Percentiles rank a stretch among this genome's conserved stretches.
phyloP scores from a whole-genome alignment of 2,888 invertebrate genomes.

The Nomada flava region DNA sequence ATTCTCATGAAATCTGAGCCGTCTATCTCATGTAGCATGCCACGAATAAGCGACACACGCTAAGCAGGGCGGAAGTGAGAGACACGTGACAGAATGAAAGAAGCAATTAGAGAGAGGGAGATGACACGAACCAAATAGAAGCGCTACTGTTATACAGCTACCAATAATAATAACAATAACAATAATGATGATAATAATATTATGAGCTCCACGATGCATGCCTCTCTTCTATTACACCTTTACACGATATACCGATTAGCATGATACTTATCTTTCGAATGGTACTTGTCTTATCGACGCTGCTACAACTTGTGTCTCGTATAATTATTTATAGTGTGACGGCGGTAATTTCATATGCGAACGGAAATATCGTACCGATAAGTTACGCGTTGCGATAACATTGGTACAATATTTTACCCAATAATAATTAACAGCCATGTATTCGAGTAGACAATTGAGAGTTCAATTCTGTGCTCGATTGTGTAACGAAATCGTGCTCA shows the following conservation, averaged over 20 bases:
- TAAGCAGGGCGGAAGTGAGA: not conserved
- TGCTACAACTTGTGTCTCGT: constrained; percentile 15
- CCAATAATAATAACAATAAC: constrained; percentile 20
- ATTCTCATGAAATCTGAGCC: too few species aligned
- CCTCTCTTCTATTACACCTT: constrained; percentile 57
- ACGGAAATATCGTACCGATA: not conserved
- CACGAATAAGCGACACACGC: not conserved
- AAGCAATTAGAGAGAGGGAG: constrained; percentile 36
- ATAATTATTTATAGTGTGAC: not conserved
- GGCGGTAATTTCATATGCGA: not conserved
- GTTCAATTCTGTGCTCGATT: not conserved
- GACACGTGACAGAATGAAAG: constrained; percentile 25
- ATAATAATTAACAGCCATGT: not conserved
- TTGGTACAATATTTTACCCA: not conserved
- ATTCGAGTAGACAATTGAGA: not conserved
- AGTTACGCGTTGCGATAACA: not conserved
- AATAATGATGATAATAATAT: constrained; percentile 26
- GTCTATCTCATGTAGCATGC: too few species aligned
- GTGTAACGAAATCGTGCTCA: not conserved
- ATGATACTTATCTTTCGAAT: constrained; percentile 58
- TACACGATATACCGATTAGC: constrained; percentile 56
- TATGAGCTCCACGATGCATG: constrained; percentile 57
- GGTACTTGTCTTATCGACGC: constrained; percentile 22
- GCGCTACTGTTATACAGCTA: constrained; percentile 54
- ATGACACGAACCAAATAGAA: constrained; percentile 55